These are phyloP conservation scores for Streptopelia turtur DNA, from an alignment of 2,797 vertebrate species.

Conservation along the genomic window DNA sequence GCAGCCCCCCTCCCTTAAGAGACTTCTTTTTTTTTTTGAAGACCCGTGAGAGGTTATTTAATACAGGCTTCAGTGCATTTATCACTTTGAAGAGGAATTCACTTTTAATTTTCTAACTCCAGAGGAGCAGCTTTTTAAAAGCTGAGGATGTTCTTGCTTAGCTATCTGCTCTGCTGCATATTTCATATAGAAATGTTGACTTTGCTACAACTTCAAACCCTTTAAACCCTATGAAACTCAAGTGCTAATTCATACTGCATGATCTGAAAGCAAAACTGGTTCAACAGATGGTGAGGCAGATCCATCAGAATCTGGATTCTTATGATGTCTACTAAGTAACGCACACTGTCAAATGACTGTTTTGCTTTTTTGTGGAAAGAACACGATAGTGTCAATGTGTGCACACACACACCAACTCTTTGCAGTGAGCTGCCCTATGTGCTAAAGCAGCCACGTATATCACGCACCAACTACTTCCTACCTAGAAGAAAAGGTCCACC, in stretches of 20 bases:
- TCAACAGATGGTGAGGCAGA: not conserved
- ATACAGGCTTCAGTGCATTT: constrained; percentile 12
- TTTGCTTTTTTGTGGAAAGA: not conserved
- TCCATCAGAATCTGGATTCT: not conserved
- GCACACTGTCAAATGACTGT: not conserved
- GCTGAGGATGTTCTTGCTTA: not conserved
- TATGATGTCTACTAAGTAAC: not conserved
- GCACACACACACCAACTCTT: not conserved
- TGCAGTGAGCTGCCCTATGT: not conserved
- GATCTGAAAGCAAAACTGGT: not conserved
- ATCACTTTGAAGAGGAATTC: constrained; percentile 20
- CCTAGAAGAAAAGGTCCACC: not conserved
- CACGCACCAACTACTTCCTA: not conserved
- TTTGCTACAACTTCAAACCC: not conserved
- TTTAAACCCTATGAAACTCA: not conserved
- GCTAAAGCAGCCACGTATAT: not conserved
- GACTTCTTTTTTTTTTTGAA: not conserved
- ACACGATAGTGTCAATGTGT: not conserved
- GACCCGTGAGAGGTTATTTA: not conserved
- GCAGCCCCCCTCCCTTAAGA: not conserved
- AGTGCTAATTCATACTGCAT: not conserved
- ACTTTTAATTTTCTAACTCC: constrained; percentile 17
- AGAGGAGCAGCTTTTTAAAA: not conserved
- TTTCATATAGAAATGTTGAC: not conserved
- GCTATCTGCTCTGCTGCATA: not conserved